Base-by-base conservation (phyloP, 2,113 vertebrate genomes). In the Phaethornis superciliosus region DNA sequence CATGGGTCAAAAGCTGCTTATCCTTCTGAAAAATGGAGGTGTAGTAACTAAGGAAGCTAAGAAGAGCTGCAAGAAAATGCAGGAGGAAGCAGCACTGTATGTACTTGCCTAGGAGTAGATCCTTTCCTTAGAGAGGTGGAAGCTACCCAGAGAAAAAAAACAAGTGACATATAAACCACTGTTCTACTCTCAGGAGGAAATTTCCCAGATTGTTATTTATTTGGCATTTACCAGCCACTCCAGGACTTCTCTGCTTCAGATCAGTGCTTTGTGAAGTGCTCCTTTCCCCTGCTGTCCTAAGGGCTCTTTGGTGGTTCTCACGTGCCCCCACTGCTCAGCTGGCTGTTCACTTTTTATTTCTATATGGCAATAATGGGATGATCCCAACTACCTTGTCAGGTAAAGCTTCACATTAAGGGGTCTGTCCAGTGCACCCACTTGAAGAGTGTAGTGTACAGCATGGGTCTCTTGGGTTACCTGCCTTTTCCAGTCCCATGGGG, bases 41-140 rank as follows among this genome's bases (percentile, higher is more conserved):
- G 18, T 67, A 37, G 63, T 47, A 55, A 37, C 42, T 63, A 55
- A 32, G 40, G 30, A 91, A 51, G 56, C 47, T 80, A 88, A 18
- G 58, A 86, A 85, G 54, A 90, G 46, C n/a, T 65, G n/a, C 46
- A 69, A 46, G 77, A 90, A 63, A 85, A 88, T 40, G 47, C 37
- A 63, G 28, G 60, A 60, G 63, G 58, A 64, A 95, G 44, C 51
- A 75, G 37, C 7, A 12, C 44, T 76, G 14, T 58, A 1, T 22
- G 18, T 72, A 46, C 28, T 83, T 2, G 1, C 3, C 1, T 19
- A 59, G 56, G 71, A 63, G 37, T 32, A 40, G 44, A 70, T 59
- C 42, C 30, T 44, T 74, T 84, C 69, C 81, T 93, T 49, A 75
- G 54, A 70, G 65, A 63, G 47, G 44, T 72, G 58, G 37, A 68